These are phyloP conservation scores for Metacarcinus magister DNA, from an alignment of 2,888 invertebrate genomes.

Conservation along the genomic window DNA sequence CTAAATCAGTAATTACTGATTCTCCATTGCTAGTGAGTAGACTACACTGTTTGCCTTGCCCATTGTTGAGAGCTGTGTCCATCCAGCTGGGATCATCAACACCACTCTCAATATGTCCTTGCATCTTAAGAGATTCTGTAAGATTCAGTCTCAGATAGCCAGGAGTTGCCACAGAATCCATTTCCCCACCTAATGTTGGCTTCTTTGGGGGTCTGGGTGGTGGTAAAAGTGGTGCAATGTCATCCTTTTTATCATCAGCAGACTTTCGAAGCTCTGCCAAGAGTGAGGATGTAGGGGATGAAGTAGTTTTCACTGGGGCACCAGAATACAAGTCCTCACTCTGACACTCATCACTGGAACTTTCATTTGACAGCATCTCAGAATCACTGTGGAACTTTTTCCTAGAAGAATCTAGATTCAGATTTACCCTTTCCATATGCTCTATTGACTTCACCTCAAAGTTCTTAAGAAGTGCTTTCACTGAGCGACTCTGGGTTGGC, in stretches of 20 bases:
- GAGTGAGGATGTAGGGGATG: conserved; percentile 74
- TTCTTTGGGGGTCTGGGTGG: conserved; percentile 82
- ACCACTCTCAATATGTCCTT: conserved; percentile 75
- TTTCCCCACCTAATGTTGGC: conserved; percentile 82
- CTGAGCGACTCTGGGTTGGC: conserved; percentile 84
- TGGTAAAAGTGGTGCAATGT: conserved; percentile 61
- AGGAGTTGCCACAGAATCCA: conserved; percentile 83
- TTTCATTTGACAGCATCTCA: conserved; percentile 86
- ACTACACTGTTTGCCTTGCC: conserved; percentile 39
- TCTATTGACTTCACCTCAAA: conserved; percentile 85
- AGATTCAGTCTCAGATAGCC: conserved; percentile 84
- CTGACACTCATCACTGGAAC: conserved; percentile 85
- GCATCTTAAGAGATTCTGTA: conserved; percentile 84
- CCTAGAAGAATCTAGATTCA: conserved; percentile 82
- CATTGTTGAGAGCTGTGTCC: conserved; percentile 68
- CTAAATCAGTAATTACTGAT: conserved; percentile 69
- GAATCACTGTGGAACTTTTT: conserved; percentile 86
- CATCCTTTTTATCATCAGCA: conserved; percentile 77
- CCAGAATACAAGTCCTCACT: conserved; percentile 71
- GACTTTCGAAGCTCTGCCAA: conserved; percentile 76
- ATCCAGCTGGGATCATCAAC: conserved; percentile 76
- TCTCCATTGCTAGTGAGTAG: conserved; percentile 58
- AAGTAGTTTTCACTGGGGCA: conserved; percentile 59
- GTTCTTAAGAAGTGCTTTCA: conserved; percentile 85
- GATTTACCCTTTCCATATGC: conserved; percentile 76